Evolutionary conservation across 2,113 vertebrate species (phyloP).

Genomic region (Aleadryas rufinucha): DNA sequence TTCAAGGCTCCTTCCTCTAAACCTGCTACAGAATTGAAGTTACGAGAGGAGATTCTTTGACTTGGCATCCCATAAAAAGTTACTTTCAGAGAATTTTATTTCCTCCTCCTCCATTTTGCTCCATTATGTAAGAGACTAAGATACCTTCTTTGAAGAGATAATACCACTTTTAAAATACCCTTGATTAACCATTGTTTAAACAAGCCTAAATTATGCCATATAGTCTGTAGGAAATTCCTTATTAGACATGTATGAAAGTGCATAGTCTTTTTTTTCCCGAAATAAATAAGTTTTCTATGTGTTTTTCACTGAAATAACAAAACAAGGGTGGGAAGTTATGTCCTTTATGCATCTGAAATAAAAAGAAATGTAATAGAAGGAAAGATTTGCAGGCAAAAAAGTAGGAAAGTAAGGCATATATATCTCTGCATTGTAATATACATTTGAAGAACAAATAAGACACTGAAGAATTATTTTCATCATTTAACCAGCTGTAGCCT

Average conservation of each 20-base stretch:
- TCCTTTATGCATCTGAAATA: not conserved
- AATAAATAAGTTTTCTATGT: not conserved
- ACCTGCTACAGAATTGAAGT: not conserved
- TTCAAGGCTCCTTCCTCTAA: not conserved
- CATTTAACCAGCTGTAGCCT: not conserved
- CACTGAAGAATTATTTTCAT: not conserved
- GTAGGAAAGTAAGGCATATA: not conserved
- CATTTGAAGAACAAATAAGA: not conserved
- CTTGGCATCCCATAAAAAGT: not conserved
- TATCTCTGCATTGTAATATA: not conserved
- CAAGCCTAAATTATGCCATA: not conserved
- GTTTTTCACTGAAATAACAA: not conserved
- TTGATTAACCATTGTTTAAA: not conserved
- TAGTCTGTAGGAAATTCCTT: not conserved
- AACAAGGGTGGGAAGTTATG: not conserved
- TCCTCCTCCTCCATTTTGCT: not conserved
- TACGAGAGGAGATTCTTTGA: not conserved
- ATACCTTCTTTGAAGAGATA: not conserved
- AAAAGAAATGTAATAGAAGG: not conserved
- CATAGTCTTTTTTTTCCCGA: not conserved
- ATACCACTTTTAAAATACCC: not conserved
- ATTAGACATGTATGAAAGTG: not conserved
- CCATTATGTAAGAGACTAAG: not conserved
- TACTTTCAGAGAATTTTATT: not conserved
- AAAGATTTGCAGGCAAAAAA: not conserved